Evolutionary conservation across 1,140 invertebrate species (phyloP), one percentile per base, ranked within the genome.

Genomic region (Drepana arcuata): DNA sequence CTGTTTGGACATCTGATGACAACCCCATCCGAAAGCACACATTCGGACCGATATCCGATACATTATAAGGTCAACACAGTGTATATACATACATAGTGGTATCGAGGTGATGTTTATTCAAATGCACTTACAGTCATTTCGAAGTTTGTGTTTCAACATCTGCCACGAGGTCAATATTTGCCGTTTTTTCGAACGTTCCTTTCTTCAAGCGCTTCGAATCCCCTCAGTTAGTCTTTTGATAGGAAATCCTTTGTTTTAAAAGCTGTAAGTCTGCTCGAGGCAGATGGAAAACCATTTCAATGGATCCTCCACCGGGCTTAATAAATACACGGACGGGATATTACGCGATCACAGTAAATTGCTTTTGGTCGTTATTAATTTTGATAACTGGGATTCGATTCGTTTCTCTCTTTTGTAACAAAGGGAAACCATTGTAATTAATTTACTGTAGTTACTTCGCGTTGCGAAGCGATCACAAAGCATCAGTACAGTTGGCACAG

Each of bases 321-420:
- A 65, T 65, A 79, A 80, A 71, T 54, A 51, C 69, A 50, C 48
- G 43, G 34, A 54, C 60, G 77, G 73, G 70, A 81, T 74, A 72
- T 78, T 77, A 81, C 73, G 71, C 70, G 71, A 69, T 63, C 75
- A 66, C 52, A 74, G 68, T 69, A 74, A 81, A 81, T 78, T 77
- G 73, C 56, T 75, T 75, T 68, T 65, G 74, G 68, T 57, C n/a
- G 73, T 78, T 81, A 78, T 81, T 81, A 78, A 81, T 81, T 78
- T 75, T 78, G 73, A 79, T 81, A 79, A 79, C 73, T 79, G 72
- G 68, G 73, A 81, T 79, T 74, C 70, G 54, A 77, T 78, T 77
- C 70, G 72, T 77, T 81, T 78, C 73, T 77, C 73, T 78, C 70
- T 81, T 78, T 77, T 73, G 70, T 77, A 79, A 78, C 72, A 81